Percentiles rank a stretch among this genome's conserved stretches.
Conservation (phyloP, 2,888 invertebrate species). For the Acanthopleura granulata region DNA sequence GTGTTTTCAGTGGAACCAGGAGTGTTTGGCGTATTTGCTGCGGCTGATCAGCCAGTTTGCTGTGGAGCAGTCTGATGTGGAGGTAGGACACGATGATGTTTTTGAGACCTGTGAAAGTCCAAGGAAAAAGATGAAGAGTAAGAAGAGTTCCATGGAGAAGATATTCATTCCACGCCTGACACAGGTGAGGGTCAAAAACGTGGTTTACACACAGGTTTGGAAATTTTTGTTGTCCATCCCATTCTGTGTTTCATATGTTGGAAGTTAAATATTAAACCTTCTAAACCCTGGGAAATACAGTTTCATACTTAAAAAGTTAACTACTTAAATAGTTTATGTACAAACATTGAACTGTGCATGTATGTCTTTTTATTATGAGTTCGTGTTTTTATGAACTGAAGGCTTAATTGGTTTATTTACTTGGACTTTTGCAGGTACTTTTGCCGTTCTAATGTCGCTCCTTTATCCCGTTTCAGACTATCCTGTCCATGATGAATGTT, state of each 20-base stretch:
- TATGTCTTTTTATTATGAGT: too few relatives aligned
- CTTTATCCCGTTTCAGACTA: conserved; percentile 62
- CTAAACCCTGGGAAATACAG: too few relatives aligned
- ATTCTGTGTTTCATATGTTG: too few relatives aligned
- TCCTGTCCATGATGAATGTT: conserved; percentile 88
- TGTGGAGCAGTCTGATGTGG: conserved; percentile 72
- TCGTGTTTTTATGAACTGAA: too few relatives aligned
- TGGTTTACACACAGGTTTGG: not conserved
- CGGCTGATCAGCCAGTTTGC: conserved; percentile 90
- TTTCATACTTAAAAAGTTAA: too few relatives aligned
- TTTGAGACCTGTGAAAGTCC: conserved; percentile 61
- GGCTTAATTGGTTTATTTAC: too few relatives aligned
- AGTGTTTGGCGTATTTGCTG: conserved; percentile 88
- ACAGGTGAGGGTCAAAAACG: conserved; percentile 71
- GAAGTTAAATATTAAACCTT: too few relatives aligned
- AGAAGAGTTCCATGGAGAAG: conserved; percentile 73
- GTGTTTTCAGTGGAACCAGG: conserved; percentile 85
- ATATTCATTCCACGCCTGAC: conserved; percentile 81
- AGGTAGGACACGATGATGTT: conserved; percentile 58
- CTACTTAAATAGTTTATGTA: too few relatives aligned
- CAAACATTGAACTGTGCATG: too few relatives aligned
- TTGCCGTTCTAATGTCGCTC: too few relatives aligned
- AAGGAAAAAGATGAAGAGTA: conserved; percentile 56
- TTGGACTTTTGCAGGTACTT: too few relatives aligned
- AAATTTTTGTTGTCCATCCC: too few relatives aligned